Percentiles rank a stretch among this genome's conserved stretches.
Conservation (phyloP, 2,797 vertebrate genomes). For the Pantherophis alleghaniensis region DNA sequence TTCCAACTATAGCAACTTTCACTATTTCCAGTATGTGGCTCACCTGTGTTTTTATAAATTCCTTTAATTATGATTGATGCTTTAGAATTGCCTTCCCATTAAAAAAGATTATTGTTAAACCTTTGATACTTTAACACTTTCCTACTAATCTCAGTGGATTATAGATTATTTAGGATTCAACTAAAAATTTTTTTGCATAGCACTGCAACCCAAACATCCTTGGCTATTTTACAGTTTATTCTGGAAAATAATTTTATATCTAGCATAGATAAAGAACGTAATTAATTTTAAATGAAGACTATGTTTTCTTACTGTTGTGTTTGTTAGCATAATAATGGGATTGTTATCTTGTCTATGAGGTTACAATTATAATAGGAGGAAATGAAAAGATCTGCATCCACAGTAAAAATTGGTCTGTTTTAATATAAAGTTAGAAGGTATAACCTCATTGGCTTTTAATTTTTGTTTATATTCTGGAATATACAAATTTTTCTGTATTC, state of each 20-base stretch:
- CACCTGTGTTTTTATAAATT: not conserved
- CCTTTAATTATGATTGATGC: not conserved
- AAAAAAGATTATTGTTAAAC: not conserved
- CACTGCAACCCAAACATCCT: not conserved
- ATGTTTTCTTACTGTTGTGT: not conserved
- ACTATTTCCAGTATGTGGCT: not conserved
- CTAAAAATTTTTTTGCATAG: not conserved
- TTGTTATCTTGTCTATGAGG: slow-evolving; percentile 2
- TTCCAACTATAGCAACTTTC: not conserved
- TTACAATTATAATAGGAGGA: slow-evolving; percentile 10
- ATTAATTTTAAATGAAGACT: not conserved
- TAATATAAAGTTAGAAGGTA: not conserved
- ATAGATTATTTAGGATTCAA: not conserved
- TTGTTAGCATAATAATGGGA: not conserved
- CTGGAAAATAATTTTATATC: not conserved
- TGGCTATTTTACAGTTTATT: not conserved
- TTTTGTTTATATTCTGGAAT: not conserved
- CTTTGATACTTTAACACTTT: not conserved
- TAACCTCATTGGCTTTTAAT: not conserved
- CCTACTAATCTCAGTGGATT: not conserved
- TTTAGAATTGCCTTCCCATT: not conserved
- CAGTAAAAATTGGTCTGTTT: not conserved
- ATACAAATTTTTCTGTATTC: not conserved
- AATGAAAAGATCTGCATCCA: not conserved
- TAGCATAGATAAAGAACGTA: not conserved